Percentiles rank a stretch among this genome's conserved stretches.
Conservation (phyloP, 2,113 vertebrate species). For the Xenopus laevis region DNA sequence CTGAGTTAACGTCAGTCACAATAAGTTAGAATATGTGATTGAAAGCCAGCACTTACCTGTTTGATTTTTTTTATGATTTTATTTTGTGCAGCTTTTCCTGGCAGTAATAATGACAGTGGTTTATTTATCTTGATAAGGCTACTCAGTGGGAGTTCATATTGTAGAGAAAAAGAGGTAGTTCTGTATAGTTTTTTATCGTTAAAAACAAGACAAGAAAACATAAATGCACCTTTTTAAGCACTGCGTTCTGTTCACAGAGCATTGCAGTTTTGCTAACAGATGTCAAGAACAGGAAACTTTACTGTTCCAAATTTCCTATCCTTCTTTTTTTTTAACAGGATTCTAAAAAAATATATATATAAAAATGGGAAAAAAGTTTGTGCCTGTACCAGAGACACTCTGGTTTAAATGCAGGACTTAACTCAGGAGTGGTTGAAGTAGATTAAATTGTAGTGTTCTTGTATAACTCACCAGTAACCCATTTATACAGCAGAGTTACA, state of each 20-base stretch:
- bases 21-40: slow-evolving; percentile 63
- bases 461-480: slow-evolving; percentile 45
- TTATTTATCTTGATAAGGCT: slow-evolving; percentile 62
- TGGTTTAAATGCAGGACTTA: slow-evolving; percentile 59
- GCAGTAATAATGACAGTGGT: slow-evolving; percentile 73
- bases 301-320: slow-evolving; percentile 73
- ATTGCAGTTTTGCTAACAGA: slow-evolving; percentile 73
- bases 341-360: slow-evolving; percentile 44
- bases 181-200: slow-evolving; percentile 76
- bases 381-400: slow-evolving; percentile 58
- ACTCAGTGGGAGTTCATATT: slow-evolving; percentile 72
- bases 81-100: slow-evolving; percentile 77
- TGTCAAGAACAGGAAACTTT: slow-evolving; percentile 72
- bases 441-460: slow-evolving; percentile 38
- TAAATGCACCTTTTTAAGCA: slow-evolving; percentile 73
- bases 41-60: slow-evolving; percentile 73
- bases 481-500: slow-evolving; percentile 44
- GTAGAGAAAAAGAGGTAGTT: slow-evolving; percentile 62
- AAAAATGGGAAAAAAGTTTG: slow-evolving; percentile 5
- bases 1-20: slow-evolving; percentile 65
- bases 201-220: slow-evolving; percentile 64
- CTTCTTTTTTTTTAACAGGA: slow-evolving; percentile 60
- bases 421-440: slow-evolving; percentile 50
- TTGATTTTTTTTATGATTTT: slow-evolving; percentile 64
- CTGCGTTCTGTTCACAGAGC: slow-evolving; percentile 71